phyloP scores from a whole-genome alignment of 2,888 invertebrate species.

The Lasioglossum malachurum region DNA sequence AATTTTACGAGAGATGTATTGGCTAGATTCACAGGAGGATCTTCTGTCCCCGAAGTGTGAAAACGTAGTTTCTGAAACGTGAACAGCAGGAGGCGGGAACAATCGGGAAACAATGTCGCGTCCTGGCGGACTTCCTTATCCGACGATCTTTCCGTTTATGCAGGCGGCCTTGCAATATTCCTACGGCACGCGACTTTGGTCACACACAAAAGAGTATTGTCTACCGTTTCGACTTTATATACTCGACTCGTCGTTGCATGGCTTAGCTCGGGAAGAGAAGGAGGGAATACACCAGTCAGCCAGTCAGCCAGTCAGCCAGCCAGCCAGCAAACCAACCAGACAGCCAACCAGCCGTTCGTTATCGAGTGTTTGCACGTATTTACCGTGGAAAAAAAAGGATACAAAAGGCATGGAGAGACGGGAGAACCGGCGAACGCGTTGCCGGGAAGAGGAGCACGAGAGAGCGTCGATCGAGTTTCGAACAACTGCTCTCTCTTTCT shows the following conservation, averaged over 20 bases:
- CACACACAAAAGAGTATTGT: constrained; percentile 80
- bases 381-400: constrained; percentile 5
- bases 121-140: constrained; percentile 67
- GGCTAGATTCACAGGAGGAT: not conserved
- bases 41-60: not conserved
- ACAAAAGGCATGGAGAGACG: constrained; percentile 4
- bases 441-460: not conserved
- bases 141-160: constrained; percentile 74
- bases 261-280: not conserved
- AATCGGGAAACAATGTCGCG: constrained; percentile 48
- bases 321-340: not conserved
- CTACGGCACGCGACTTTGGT: constrained; percentile 76
- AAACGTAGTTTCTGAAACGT: not conserved
- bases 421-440: not conserved
- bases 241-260: constrained; percentile 54
- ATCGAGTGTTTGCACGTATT: constrained; percentile 17
- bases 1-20: not conserved
- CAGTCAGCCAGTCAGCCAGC: constrained; percentile 2
- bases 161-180: constrained; percentile 74
- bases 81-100: constrained; percentile 24
- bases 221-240: constrained; percentile 65
- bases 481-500: not conserved
- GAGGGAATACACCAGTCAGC: not conserved
- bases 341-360: constrained; percentile 11
- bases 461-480: not conserved